These are phyloP conservation scores for Heterotilapia buettikoferi DNA, from an alignment of 2,113 vertebrate species.

Conservation along the genomic window DNA sequence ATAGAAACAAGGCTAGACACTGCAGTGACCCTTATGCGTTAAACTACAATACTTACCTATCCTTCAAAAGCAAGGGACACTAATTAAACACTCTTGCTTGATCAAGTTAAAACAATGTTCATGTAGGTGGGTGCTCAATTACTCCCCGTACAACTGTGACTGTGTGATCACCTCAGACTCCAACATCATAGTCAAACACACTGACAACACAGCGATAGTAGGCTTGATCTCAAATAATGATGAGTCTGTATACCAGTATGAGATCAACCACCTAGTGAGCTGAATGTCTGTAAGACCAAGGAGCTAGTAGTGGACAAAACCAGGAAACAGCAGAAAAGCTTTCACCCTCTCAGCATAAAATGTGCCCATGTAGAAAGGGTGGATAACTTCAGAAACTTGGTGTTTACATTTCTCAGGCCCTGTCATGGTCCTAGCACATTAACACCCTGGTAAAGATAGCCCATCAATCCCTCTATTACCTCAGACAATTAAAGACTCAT, in stretches of 20 bases:
- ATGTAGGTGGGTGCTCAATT: not conserved
- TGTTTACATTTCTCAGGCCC: not conserved
- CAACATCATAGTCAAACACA: not conserved
- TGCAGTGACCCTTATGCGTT: too few relatives aligned
- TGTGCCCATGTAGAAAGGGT: not conserved
- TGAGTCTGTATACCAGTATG: not conserved
- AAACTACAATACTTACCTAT: not conserved
- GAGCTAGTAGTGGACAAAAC: accelerated
- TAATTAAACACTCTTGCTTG: not conserved
- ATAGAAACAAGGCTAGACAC: not conserved
- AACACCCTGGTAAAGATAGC: not conserved
- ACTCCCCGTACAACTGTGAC: not conserved
- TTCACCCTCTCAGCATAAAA: not conserved
- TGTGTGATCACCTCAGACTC: not conserved
- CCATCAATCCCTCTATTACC: not conserved
- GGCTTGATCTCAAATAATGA: not conserved
- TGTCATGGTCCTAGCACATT: not conserved
- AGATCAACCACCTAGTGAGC: not conserved
- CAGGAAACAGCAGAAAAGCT: not conserved
- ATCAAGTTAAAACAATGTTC: not conserved
- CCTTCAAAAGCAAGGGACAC: not conserved
- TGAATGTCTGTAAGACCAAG: not conserved
- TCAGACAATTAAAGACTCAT: not conserved
- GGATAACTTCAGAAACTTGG: not conserved
- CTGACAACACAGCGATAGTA: not conserved